Percentiles rank a stretch among this genome's conserved stretches.
These are phyloP conservation scores for Anoncus sp. DNA, from an alignment of 2,888 invertebrate species.

Conservation along the genomic window DNA sequence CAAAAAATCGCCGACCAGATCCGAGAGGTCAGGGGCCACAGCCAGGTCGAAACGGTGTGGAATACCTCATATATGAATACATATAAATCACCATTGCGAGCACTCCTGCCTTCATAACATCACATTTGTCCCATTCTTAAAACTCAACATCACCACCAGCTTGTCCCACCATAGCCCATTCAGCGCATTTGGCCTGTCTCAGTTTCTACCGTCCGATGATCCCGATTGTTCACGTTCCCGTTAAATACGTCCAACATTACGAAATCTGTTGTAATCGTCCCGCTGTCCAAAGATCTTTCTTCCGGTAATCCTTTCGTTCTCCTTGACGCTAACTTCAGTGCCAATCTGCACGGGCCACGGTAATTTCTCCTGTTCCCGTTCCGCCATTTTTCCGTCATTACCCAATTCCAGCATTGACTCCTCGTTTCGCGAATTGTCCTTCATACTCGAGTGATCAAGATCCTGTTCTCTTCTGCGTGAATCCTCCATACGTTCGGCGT, in stretches of 20 bases:
- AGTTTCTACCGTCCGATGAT: conserved; percentile 36
- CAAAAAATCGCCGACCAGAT: no score
- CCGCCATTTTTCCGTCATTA: conserved; percentile 52
- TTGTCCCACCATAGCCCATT: background rate
- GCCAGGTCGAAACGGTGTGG: no score
- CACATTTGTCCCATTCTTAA: background rate
- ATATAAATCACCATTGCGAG: no score
- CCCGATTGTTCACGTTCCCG: conserved; percentile 32
- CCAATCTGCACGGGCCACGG: conserved; percentile 80
- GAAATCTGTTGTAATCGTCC: conserved; percentile 76
- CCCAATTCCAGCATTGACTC: conserved; percentile 57
- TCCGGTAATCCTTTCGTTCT: conserved; percentile 78
- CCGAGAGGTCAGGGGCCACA: no score
- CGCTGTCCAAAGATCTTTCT: conserved; percentile 78
- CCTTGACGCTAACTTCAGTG: conserved; percentile 79
- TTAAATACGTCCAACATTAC: conserved; percentile 30
- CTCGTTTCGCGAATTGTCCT: conserved; percentile 62
- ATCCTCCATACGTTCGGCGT: conserved; percentile 66
- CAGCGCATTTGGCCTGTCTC: background rate
- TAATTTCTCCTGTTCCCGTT: conserved; percentile 64
- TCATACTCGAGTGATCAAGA: conserved; percentile 69
- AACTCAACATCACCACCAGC: background rate
- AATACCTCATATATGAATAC: no score
- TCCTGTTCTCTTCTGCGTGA: conserved; percentile 66
- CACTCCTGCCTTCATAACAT: background rate